These are phyloP conservation scores for Eilema depressum DNA, from an alignment of 2,888 invertebrate genomes.

Conservation along the genomic window DNA sequence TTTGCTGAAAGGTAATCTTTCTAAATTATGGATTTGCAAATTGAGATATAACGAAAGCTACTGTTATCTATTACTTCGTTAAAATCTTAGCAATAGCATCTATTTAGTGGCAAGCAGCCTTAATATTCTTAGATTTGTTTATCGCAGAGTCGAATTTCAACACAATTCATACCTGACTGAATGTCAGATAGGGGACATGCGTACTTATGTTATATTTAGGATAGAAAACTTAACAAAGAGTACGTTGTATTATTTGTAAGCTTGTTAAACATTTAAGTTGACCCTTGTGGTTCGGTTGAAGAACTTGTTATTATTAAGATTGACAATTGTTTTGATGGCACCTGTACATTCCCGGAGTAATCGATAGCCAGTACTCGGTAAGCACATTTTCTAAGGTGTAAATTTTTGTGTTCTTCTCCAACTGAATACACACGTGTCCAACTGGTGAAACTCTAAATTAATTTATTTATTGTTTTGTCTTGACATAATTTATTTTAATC, in stretches of 20 bases:
- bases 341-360: neutral
- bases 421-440: too few species aligned
- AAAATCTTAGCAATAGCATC: neutral
- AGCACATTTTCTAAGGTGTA: too few species aligned
- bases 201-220: neutral
- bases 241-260: neutral
- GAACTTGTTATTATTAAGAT: neutral
- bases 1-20: too few species aligned
- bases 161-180: neutral
- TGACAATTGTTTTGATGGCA: neutral
- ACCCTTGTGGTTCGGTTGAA: neutral
- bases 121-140: neutral
- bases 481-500: too few species aligned
- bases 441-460: too few species aligned
- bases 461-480: too few species aligned
- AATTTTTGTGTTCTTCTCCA: too few species aligned
- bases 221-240: neutral
- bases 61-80: too few species aligned
- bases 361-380: neutral
- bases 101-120: neutral
- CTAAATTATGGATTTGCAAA: too few species aligned
- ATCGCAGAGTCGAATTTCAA: too few species aligned
- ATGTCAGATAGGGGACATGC: neutral
- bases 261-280: neutral
- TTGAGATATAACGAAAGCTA: too few species aligned